Base-by-base conservation (phyloP, 2,797 vertebrate species). In the Lacerta agilis region DNA sequence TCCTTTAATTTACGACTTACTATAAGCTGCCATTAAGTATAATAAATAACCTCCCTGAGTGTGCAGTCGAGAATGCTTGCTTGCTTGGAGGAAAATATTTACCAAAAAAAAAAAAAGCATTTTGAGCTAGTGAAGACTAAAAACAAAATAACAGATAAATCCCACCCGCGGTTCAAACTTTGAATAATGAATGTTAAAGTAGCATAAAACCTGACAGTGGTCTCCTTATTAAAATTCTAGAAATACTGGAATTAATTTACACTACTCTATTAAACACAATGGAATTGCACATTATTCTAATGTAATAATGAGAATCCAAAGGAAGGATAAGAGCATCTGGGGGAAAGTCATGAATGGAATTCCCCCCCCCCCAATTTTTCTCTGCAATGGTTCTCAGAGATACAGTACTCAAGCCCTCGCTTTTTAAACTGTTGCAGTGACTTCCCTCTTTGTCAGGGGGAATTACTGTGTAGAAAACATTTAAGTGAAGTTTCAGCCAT, bases 1-100 rank as follows among this genome's bases (percentile, higher is more conserved):
- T 95, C 77, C 85, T 93, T 88, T 92, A 79, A 91, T 94, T 95
- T 95, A 92, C 86, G 93, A 93, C 83, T 55, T 89, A 36, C 83
- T 93, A 83, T 85, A 90, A 38, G 38, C 83, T 72, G 61, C 82
- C 90, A 92, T 92, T 92, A 94, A 93, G 90, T 91, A 72, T 36
- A 90, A 67, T 86, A 94, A 94, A 94, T 91, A 95, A 73, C 11
- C 73, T 90, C 66, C 93, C 89, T 91, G 5, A 67, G 92, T 13
- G 58, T 88, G 64, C 33, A 75, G 49, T 87, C 67, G 25, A 88
- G 79, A 55, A 90, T 91, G 25, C 72, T 77, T 76, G 91, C 72
- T 94, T 88, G 78, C 1, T 3, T 73, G n/a, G 79, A 91, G 82
- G 33, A 29, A 92, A 45, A 64, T 73, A 18, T 92, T 95, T 91